Conservation (phyloP, 2,113 vertebrate species). For the Mohoua ochrocephala region DNA sequence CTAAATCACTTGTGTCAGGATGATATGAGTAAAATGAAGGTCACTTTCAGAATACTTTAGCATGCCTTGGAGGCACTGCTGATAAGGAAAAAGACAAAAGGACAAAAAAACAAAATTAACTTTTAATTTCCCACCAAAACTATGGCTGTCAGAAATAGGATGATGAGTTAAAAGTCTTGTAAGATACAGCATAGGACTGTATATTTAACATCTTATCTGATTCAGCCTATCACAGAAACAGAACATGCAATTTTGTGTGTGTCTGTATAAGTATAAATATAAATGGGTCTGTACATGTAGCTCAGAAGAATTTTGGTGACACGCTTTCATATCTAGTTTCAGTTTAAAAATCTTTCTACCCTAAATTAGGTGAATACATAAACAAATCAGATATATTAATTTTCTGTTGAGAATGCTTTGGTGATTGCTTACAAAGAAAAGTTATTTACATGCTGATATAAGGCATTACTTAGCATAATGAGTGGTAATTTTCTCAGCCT, state of each 20-base stretch:
- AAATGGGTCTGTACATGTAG: not conserved
- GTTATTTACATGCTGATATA: constrained; percentile 61
- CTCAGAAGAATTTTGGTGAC: constrained; percentile 23
- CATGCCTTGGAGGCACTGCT: constrained; percentile 60
- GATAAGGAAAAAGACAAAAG: constrained; percentile 72
- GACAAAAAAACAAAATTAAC: constrained; percentile 68
- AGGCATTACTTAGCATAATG: constrained; percentile 62
- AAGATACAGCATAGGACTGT: not conserved
- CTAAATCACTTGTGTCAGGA: constrained; percentile 66
- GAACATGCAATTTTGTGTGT: not conserved
- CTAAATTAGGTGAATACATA: constrained; percentile 59
- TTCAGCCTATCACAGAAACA: constrained; percentile 26
- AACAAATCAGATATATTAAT: constrained; percentile 61
- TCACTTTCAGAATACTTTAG: constrained; percentile 68
- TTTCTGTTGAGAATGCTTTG: constrained; percentile 57
- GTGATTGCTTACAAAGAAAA: constrained; percentile 52
- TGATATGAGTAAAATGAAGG: constrained; percentile 70
- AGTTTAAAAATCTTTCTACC: constrained; percentile 13
- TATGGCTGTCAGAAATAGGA: constrained; percentile 24
- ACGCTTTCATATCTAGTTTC: constrained; percentile 10
- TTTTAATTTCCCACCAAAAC: constrained; percentile 65
- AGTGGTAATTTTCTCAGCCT: constrained; percentile 33
- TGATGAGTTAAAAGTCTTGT: constrained; percentile 1
- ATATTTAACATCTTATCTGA: constrained; percentile 47
- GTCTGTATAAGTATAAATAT: not conserved